Evolutionary conservation across 1,140 invertebrate genomes (phyloP).

Genomic region (Heliconius himera): DNA sequence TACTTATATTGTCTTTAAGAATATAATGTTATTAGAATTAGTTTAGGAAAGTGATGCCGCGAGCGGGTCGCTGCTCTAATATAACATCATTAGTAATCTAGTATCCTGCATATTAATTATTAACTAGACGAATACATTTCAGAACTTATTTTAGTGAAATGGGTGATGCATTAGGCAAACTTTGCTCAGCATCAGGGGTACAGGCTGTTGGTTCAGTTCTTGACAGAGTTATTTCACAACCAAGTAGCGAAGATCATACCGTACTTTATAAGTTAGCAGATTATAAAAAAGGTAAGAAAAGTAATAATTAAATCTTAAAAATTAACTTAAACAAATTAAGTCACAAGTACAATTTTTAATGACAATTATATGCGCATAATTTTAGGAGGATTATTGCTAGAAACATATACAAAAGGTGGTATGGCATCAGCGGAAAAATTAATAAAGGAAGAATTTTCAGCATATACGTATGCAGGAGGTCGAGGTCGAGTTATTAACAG

Average conservation of each 20-base stretch:
- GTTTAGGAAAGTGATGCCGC: not conserved
- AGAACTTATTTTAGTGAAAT: slow-evolving; percentile 38
- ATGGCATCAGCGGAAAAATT: slow-evolving; percentile 92
- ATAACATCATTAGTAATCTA: not conserved
- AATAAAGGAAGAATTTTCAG: slow-evolving; percentile 93
- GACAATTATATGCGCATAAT: not conserved
- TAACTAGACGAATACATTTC: not conserved
- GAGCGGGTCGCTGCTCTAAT: not conserved
- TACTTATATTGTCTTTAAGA: no score
- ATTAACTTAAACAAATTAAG: not conserved
- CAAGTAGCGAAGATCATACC: slow-evolving; percentile 91
- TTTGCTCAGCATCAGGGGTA: slow-evolving; percentile 73
- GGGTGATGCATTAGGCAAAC: slow-evolving; percentile 68
- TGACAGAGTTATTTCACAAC: slow-evolving; percentile 93
- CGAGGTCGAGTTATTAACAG: slow-evolving; percentile 93
- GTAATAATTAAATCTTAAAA: not conserved
- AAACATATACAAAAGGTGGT: slow-evolving; percentile 92
- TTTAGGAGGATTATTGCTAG: slow-evolving; percentile 90
- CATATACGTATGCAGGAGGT: slow-evolving; percentile 95
- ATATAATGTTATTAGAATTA: not conserved
- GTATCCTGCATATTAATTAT: not conserved
- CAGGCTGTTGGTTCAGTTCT: slow-evolving; percentile 88
- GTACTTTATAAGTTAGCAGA: slow-evolving; percentile 93
- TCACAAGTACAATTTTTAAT: not conserved
- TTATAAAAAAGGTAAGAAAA: slow-evolving; percentile 89